phyloP scores from a whole-genome alignment of 2,888 invertebrate genomes.

The Drosophila setosimentum region DNA sequence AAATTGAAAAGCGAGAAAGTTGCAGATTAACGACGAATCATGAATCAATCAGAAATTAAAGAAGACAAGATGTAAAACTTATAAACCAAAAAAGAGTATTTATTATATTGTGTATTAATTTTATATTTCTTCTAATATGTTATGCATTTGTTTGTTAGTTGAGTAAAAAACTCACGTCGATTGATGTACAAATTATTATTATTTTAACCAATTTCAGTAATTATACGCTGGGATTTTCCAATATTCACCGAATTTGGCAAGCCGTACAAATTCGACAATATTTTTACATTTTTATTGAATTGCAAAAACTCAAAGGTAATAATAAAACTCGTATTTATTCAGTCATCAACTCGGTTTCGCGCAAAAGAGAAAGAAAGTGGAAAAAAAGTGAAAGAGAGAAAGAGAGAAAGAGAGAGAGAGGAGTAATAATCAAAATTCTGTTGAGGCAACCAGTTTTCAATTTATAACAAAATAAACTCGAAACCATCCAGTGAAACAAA shows the following conservation, averaged over 20 bases:
- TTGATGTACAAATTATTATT: not conserved
- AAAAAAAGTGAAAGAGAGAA: too few species aligned
- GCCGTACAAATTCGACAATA: not conserved
- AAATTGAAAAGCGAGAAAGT: not conserved
- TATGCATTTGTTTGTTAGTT: not conserved
- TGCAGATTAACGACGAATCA: not conserved
- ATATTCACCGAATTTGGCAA: not conserved
- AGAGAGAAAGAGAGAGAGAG: not conserved
- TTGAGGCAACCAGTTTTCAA: constrained; percentile 22
- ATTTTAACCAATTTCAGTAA: not conserved
- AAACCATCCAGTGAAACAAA: constrained; percentile 29
- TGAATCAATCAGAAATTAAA: not conserved
- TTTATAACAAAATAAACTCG: constrained; percentile 16
- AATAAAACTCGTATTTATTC: not conserved
- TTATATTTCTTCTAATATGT: not conserved
- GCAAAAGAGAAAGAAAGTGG: not conserved
- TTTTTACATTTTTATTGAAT: not conserved
- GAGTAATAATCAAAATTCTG: constrained; percentile 22
- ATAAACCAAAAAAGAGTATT: not conserved
- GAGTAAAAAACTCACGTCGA: not conserved
- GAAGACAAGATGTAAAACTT: not conserved
- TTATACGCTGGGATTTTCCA: not conserved
- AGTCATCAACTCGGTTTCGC: not conserved
- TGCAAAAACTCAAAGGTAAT: not conserved
- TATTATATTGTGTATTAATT: not conserved